Conservation (phyloP, 2,888 invertebrate genomes). For the Cephus runcator region DNA sequence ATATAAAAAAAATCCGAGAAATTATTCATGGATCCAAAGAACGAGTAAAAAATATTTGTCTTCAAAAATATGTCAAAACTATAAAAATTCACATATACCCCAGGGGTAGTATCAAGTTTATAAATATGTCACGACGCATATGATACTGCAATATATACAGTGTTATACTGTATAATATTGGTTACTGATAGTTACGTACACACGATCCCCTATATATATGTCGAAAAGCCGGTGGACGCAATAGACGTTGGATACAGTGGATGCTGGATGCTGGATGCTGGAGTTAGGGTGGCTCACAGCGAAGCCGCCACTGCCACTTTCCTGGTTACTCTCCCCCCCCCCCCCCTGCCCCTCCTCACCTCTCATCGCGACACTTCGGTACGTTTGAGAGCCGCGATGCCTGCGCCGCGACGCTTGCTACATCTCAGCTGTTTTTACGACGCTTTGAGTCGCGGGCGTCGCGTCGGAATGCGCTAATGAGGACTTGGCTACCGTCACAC, state of each 20-base stretch:
- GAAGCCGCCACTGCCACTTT: background rate
- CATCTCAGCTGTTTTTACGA: constrained; percentile 65
- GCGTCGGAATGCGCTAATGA: constrained; percentile 66
- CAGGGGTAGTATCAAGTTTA: constrained; percentile 12
- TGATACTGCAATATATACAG: constrained; percentile 19
- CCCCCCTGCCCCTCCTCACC: background rate
- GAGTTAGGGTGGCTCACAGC: background rate
- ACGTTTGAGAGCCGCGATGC: constrained; percentile 27
- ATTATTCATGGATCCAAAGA: no score
- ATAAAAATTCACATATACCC: no score
- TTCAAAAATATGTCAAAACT: no score
- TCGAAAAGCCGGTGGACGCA: constrained; percentile 4
- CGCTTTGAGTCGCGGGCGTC: constrained; percentile 65
- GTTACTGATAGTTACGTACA: no score
- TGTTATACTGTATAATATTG: no score
- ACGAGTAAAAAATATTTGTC: no score
- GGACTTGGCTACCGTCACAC: constrained; percentile 64
- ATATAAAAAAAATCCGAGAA: no score
- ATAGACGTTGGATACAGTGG: constrained; percentile 1
- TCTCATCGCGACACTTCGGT: background rate
- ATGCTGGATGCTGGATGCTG: constrained; percentile 2
- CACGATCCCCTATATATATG: constrained; percentile 5
- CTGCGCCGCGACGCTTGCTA: constrained; percentile 39
- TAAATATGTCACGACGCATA: constrained; percentile 20
- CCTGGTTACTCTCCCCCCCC: background rate